phyloP scores from a whole-genome alignment of 2,797 vertebrate genomes.

The Chanos chanos region DNA sequence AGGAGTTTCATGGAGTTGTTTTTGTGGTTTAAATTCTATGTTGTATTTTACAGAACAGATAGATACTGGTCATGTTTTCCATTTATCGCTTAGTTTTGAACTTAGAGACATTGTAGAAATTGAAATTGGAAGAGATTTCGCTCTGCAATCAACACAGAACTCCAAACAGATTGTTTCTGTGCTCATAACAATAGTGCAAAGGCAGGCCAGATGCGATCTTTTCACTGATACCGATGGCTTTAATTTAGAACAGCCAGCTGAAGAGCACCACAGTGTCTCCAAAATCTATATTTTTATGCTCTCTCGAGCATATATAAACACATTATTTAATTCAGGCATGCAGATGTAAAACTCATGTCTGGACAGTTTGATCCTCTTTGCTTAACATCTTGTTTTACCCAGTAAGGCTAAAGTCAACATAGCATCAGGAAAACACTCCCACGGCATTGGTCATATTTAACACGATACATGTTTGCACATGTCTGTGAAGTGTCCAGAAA shows the following conservation, averaged over 20 bases:
- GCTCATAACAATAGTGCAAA: conserved; percentile 7
- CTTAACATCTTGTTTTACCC: conserved; percentile 29
- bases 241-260: conserved; percentile 22
- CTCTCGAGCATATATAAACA: conserved; percentile 34
- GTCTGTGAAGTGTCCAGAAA: conserved; percentile 1
- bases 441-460: neutral
- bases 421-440: neutral
- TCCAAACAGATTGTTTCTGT: too few relatives aligned
- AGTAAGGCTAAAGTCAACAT: conserved; percentile 24
- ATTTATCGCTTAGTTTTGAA: too few relatives aligned
- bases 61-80: too few relatives aligned
- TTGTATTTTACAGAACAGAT: too few relatives aligned
- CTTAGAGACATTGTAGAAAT: too few relatives aligned
- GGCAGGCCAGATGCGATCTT: conserved; percentile 31
- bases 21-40: too few relatives aligned
- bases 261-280: conserved; percentile 16
- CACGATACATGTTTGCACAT: neutral
- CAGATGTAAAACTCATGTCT: conserved; percentile 9
- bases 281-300: conserved; percentile 17
- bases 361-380: conserved; percentile 19
- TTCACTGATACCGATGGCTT: conserved; percentile 10
- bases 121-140: too few relatives aligned
- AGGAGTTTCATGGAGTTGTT: too few relatives aligned
- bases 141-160: neutral
- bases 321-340: conserved; percentile 33